phyloP scores from a whole-genome alignment of 2,888 invertebrate genomes.

The Diaperis boleti region DNA sequence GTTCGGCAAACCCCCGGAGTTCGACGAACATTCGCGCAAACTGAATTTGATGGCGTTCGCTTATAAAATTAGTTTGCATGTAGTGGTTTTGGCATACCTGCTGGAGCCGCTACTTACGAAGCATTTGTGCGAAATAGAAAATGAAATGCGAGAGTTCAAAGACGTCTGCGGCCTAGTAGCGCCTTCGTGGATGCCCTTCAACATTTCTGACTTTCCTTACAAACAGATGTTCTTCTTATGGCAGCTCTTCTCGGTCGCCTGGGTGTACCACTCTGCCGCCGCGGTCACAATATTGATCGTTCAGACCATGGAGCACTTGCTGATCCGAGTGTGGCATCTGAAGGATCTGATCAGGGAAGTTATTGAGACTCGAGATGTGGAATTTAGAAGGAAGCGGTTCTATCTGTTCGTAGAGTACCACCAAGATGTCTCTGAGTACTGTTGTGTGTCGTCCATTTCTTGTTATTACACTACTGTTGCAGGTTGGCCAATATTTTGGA shows the following conservation, averaged over 20 bases:
- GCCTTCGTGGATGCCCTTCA: constrained; percentile 24
- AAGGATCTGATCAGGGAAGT: constrained; percentile 15
- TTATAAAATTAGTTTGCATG: constrained; percentile 5
- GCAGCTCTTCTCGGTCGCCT: constrained; percentile 18
- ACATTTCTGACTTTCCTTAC: constrained; percentile 17
- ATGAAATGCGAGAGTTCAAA: constrained; percentile 5
- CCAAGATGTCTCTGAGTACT: constrained; percentile 17
- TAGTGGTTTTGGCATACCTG: constrained; percentile 2
- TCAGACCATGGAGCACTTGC: constrained; percentile 21
- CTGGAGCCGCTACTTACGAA: constrained; percentile 3
- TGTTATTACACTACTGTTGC: not conserved
- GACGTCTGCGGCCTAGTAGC: constrained; percentile 20
- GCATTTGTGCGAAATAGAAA: constrained; percentile 14
- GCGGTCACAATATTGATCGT: constrained; percentile 14
- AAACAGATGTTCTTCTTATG: constrained; percentile 19
- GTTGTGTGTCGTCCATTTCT: not conserved
- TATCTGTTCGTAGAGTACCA: constrained; percentile 23
- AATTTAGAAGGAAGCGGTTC: not conserved
- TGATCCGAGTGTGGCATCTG: constrained; percentile 25
- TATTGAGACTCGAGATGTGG: constrained; percentile 9
- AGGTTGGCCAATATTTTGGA: constrained; percentile 22
- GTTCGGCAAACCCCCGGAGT: constrained; percentile 16
- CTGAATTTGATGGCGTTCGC: not conserved
- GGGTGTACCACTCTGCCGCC: constrained; percentile 6
- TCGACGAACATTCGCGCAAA: not conserved